phyloP scores from a whole-genome alignment of 2,113 vertebrate species.

The Crotalus horridus region DNA sequence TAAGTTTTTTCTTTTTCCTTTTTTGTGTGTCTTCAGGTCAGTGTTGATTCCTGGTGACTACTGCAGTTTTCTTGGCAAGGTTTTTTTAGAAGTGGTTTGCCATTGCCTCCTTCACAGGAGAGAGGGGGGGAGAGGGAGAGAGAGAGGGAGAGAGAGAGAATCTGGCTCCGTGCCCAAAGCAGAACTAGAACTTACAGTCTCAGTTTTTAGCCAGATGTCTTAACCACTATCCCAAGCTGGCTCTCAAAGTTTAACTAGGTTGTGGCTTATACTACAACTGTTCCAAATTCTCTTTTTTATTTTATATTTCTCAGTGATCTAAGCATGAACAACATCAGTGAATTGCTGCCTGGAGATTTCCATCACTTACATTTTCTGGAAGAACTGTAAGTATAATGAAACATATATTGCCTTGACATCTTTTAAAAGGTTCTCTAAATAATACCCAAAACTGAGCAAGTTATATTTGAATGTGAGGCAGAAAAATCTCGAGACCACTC shows the following conservation, averaged over 20 bases:
- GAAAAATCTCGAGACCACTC: neutral
- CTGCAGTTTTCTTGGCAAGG: neutral
- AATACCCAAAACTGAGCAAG: neutral
- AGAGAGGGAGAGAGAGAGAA: no score
- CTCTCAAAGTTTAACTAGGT: neutral
- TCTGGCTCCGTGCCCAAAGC: neutral
- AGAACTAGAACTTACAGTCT: neutral
- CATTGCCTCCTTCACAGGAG: neutral
- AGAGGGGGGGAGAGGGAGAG: no score
- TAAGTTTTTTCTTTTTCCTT: neutral
- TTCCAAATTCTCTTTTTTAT: slow-evolving; percentile 18
- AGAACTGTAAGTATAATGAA: slow-evolving; percentile 84
- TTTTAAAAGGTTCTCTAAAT: neutral
- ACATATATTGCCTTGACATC: neutral
- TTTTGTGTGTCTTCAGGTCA: neutral
- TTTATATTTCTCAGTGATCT: slow-evolving; percentile 77
- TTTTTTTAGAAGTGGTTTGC: neutral
- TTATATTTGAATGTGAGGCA: neutral
- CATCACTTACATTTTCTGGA: slow-evolving; percentile 84
- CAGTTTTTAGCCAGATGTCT: neutral
- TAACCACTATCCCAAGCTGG: neutral
- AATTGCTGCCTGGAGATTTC: slow-evolving; percentile 79
- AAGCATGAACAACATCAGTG: slow-evolving; percentile 96
- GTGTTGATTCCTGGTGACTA: neutral
- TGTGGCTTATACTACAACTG: neutral